Conservation (phyloP, 2,888 invertebrate species). For the Cremastinae sp. region DNA sequence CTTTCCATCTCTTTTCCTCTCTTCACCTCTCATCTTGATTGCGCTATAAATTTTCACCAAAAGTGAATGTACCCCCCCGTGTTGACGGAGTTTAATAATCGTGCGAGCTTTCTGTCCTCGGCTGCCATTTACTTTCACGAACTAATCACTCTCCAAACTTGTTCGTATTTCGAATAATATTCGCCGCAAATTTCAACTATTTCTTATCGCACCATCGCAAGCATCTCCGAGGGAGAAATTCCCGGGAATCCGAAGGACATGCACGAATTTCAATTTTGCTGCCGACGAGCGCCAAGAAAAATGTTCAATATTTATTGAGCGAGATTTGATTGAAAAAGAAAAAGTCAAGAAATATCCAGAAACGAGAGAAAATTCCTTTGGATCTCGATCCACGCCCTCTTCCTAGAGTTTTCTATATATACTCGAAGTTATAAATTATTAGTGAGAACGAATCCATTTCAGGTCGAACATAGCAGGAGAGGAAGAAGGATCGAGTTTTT, state of each 20-base stretch:
- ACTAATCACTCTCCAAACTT: too few relatives aligned
- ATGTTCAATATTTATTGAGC: too few relatives aligned
- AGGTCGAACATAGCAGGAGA: not conserved
- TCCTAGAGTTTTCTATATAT: not conserved
- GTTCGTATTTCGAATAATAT: too few relatives aligned
- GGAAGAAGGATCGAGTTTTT: not conserved
- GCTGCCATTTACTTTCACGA: not conserved
- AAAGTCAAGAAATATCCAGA: too few relatives aligned
- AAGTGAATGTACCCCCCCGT: not conserved
- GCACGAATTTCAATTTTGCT: too few relatives aligned
- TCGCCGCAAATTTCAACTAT: too few relatives aligned
- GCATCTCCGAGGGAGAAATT: too few relatives aligned
- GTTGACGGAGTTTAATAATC: slow-evolving; percentile 13
- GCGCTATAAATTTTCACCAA: not conserved
- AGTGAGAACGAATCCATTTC: slow-evolving; percentile 8
- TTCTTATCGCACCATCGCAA: too few relatives aligned
- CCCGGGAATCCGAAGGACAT: too few relatives aligned
- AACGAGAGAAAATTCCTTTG: not conserved
- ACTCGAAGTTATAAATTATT: slow-evolving; percentile 10
- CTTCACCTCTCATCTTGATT: not conserved
- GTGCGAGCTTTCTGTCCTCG: not conserved
- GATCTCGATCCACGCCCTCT: not conserved
- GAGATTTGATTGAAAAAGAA: too few relatives aligned
- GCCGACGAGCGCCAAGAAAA: too few relatives aligned
- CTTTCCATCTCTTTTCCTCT: not conserved